Evolutionary conservation across 2,113 vertebrate species (phyloP).

Genomic region (Acanthochromis polyacanthus): DNA sequence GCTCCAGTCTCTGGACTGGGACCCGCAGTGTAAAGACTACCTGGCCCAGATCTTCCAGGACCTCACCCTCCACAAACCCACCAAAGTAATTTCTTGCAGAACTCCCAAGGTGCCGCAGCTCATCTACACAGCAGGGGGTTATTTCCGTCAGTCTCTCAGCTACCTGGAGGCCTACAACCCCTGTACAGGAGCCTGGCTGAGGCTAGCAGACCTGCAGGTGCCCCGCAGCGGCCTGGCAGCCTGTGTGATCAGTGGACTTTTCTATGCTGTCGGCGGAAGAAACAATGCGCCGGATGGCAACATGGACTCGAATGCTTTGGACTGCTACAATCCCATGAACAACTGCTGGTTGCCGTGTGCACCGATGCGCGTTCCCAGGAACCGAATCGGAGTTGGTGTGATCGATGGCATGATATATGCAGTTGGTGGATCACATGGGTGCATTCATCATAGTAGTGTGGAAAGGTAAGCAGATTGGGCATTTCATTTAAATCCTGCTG

Average conservation of each 20-base stretch:
- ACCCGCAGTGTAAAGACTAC: constrained; percentile 93
- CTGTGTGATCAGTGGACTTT: constrained; percentile 92
- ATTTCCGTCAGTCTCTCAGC: constrained; percentile 91
- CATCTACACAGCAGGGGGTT: constrained; percentile 93
- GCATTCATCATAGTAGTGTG: constrained; percentile 93
- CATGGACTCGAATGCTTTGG: constrained; percentile 91
- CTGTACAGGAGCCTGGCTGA: constrained; percentile 85
- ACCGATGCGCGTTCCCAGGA: constrained; percentile 92
- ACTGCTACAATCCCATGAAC: constrained; percentile 97
- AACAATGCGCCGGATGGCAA: constrained; percentile 95
- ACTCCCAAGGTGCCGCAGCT: constrained; percentile 92
- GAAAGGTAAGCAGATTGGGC: constrained; percentile 85
- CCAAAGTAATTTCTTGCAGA: constrained; percentile 84
- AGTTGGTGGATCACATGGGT: constrained; percentile 93
- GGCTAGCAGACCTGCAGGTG: constrained; percentile 89
- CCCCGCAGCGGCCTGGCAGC: constrained; percentile 93
- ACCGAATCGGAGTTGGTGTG: constrained; percentile 93
- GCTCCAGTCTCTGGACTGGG: constrained; percentile 91
- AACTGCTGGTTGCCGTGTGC: constrained; percentile 93
- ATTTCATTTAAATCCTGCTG: too few relatives aligned
- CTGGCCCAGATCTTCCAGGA: constrained; percentile 94
- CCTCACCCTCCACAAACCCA: constrained; percentile 93
- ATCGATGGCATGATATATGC: constrained; percentile 95
- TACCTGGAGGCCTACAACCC: constrained; percentile 93
- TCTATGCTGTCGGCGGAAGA: constrained; percentile 92